Percentiles rank a stretch among this genome's conserved stretches.
These are phyloP conservation scores for Sebastes matsubarae DNA, from an alignment of 2,797 vertebrate species.

Conservation along the genomic window DNA sequence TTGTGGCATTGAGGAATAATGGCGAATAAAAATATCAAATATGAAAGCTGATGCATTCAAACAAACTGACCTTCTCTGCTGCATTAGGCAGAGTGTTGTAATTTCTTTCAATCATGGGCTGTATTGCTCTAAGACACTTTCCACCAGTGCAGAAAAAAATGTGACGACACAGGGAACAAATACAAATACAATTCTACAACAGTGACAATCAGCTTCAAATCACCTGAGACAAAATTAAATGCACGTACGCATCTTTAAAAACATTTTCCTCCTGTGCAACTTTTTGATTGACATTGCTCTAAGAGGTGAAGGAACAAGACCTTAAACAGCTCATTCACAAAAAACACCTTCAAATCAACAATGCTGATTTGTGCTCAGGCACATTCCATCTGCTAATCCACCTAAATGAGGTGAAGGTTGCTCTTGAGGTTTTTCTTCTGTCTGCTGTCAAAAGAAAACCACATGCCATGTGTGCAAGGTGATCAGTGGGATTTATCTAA, in stretches of 20 bases:
- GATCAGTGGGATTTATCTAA: background rate
- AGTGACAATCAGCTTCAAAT: background rate
- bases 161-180: background rate
- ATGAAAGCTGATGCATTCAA: background rate
- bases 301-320: background rate
- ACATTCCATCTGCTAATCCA: conserved; percentile 3
- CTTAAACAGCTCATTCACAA: background rate
- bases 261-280: background rate
- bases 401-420: background rate
- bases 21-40: background rate
- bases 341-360: background rate
- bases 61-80: background rate
- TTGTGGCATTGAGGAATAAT: background rate
- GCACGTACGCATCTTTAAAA: background rate
- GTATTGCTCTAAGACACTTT: background rate
- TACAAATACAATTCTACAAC: background rate
- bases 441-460: conserved; percentile 1
- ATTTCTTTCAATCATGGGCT: background rate
- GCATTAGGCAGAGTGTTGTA: background rate
- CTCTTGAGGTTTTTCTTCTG: background rate
- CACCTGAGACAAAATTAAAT: conserved; percentile 3
- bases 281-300: background rate
- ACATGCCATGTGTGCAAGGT: background rate
- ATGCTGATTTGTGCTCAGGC: background rate
- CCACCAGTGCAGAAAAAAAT: background rate